These are phyloP conservation scores for Phrynocephalus guinanensis DNA, from an alignment of 2,797 vertebrate species.

Conservation along the genomic window DNA sequence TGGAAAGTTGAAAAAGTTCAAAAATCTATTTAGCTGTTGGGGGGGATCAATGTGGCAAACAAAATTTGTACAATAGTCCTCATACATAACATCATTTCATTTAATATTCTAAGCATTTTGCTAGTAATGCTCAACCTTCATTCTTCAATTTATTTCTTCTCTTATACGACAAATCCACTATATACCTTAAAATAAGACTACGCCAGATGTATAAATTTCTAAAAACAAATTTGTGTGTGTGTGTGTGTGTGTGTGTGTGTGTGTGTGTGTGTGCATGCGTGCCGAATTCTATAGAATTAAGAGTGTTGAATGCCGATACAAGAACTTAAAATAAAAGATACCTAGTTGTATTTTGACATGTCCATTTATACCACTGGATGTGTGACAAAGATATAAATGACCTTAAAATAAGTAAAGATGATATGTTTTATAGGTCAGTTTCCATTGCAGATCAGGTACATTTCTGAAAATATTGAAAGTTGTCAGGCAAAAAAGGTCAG, in stretches of 20 bases:
- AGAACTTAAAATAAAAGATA: neutral
- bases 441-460: neutral
- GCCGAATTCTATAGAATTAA: too few relatives aligned
- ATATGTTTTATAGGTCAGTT: neutral
- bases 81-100: too few relatives aligned
- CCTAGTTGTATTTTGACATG: neutral
- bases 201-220: neutral
- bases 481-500: neutral
- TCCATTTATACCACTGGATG: neutral
- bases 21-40: too few relatives aligned
- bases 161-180: too few relatives aligned
- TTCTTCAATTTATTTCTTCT: neutral
- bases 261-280: too few relatives aligned
- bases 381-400: neutral
- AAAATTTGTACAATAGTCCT: too few relatives aligned
- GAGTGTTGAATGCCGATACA: too few relatives aligned
- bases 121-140: neutral
- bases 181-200: neutral
- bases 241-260: too few relatives aligned
- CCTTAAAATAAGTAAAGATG: neutral
- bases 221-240: too few relatives aligned
- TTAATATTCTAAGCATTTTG: too few relatives aligned
- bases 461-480: conserved; percentile 5
- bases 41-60: too few relatives aligned
- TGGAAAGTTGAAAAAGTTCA: too few relatives aligned